phyloP scores from a whole-genome alignment of 2,888 invertebrate species.

The Tiliacea aurago region DNA sequence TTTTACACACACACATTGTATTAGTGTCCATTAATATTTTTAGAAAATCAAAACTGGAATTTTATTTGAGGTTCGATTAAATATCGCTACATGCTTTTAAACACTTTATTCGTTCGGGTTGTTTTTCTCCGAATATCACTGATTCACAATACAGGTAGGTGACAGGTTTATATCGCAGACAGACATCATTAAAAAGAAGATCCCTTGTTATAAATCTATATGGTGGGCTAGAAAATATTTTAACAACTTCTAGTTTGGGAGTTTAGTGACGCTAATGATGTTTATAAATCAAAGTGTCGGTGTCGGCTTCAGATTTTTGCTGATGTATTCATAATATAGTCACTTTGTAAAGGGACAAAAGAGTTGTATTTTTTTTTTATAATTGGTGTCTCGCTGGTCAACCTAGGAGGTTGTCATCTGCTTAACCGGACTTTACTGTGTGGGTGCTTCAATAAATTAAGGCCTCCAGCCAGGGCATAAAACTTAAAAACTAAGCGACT shows the following conservation, averaged over 20 bases:
- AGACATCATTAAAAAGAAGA: conserved; percentile 80
- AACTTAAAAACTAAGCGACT: no score
- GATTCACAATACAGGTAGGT: conserved; percentile 8
- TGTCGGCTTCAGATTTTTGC: conserved; percentile 14
- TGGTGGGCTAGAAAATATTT: conserved; percentile 73
- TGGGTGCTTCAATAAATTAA: no score
- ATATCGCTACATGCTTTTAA: background rate
- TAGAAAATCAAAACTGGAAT: no score
- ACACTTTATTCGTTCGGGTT: background rate
- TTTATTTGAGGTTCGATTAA: no score
- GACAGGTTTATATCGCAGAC: conserved; percentile 17
- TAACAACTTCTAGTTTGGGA: conserved; percentile 73
- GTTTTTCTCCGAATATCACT: conserved; percentile 5
- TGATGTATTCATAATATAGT: background rate
- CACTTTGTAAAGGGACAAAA: background rate
- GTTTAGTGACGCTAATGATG: conserved; percentile 37
- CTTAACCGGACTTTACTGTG: no score
- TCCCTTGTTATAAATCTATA: conserved; percentile 78
- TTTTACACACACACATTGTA: no score
- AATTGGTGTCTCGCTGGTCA: no score
- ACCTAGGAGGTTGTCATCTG: no score
- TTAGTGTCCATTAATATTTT: no score
- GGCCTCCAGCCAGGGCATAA: no score
- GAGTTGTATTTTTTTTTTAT: no score
- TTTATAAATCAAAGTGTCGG: conserved; percentile 40